phyloP scores from a whole-genome alignment of 2,888 invertebrate genomes.

The Macrosiphum euphorbiae region DNA sequence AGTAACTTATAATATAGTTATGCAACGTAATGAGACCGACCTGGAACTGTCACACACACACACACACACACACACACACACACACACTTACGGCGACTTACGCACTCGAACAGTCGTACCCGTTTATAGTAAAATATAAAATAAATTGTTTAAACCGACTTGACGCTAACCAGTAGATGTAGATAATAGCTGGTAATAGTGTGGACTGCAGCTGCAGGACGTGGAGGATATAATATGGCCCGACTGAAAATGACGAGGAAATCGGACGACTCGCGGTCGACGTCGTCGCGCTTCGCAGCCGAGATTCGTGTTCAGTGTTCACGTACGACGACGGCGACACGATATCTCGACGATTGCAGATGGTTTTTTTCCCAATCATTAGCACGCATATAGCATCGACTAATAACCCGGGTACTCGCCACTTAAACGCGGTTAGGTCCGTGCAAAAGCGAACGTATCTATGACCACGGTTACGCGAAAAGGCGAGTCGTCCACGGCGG shows the following conservation, averaged over 20 bases:
- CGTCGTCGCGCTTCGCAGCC: not conserved
- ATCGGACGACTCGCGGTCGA: not conserved
- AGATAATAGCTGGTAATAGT: not conserved
- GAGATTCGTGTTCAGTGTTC: not conserved
- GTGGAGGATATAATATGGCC: not conserved
- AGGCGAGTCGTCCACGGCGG: not conserved
- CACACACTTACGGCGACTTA: not conserved
- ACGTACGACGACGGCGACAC: not conserved
- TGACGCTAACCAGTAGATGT: not conserved
- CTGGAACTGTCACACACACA: constrained; percentile 50
- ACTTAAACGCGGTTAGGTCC: not conserved
- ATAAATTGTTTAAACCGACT: not conserved
- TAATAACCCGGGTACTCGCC: not conserved
- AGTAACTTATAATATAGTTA: constrained; percentile 30
- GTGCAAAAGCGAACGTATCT: not conserved
- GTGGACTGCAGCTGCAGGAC: not conserved
- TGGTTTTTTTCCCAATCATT: not conserved
- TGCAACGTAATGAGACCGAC: constrained; percentile 44
- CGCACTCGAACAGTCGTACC: not conserved
- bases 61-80: not conserved
- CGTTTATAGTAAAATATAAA: not conserved
- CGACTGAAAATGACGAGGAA: not conserved
- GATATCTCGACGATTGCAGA: not conserved
- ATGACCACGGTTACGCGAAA: not conserved
- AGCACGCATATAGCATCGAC: not conserved